Evolutionary conservation across 2,888 invertebrate species (phyloP).

Genomic region (Thereva unica): DNA sequence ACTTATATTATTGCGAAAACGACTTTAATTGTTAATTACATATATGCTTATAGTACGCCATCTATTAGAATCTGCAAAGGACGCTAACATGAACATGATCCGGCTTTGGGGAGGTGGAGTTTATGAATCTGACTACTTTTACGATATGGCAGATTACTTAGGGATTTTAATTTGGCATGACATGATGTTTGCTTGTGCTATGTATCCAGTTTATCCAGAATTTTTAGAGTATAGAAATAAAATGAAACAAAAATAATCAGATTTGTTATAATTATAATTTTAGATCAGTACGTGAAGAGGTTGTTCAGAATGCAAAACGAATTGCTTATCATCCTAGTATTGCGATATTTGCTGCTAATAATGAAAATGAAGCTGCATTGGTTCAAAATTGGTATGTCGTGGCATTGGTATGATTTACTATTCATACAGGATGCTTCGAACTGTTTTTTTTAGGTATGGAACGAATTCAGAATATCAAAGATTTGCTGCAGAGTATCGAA

Average conservation of each 20-base stretch:
- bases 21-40: no score
- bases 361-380: slow-evolving; percentile 93
- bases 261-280: slow-evolving; percentile 11
- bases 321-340: slow-evolving; percentile 87
- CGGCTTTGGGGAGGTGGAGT: slow-evolving; percentile 99
- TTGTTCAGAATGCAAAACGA: slow-evolving; percentile 78
- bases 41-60: slow-evolving; percentile 59
- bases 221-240: slow-evolving; percentile 65
- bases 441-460: slow-evolving; percentile 58
- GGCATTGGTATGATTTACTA: slow-evolving; percentile 3
- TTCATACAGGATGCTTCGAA: background rate
- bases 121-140: slow-evolving; percentile 90
- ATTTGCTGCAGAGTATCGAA: slow-evolving; percentile 77
- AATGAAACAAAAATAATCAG: slow-evolving; percentile 13
- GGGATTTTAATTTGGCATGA: slow-evolving; percentile 98
- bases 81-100: slow-evolving; percentile 88
- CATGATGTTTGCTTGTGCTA: slow-evolving; percentile 93
- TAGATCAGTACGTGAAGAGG: slow-evolving; percentile 74
- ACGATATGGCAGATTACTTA: slow-evolving; percentile 80
- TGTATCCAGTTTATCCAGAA: slow-evolving; percentile 79
- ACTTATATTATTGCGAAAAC: background rate
- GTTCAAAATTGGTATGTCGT: slow-evolving; percentile 72
- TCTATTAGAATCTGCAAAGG: slow-evolving; percentile 70
- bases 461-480: slow-evolving; percentile 60
- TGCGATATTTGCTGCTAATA: slow-evolving; percentile 92